Base-by-base conservation (phyloP, 1,140 invertebrate species). In the Brachionus sp. region DNA sequence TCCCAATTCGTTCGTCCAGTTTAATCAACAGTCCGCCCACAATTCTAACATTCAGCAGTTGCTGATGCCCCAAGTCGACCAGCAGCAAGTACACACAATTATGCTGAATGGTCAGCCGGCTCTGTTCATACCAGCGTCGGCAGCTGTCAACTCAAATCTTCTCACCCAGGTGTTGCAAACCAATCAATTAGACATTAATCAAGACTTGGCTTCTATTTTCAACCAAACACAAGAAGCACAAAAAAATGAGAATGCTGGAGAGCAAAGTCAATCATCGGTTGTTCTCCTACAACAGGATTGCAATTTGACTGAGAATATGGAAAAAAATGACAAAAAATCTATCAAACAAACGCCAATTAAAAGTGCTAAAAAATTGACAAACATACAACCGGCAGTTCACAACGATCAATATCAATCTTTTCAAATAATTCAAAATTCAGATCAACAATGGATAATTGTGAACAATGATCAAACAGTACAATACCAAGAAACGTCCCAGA, bases 41-140 rank as follows among this genome's bases (percentile, higher is more conserved):
- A 50, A 12, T 23, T 16, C 37, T 2, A 44, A 46, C 44, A 25
- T 75, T 16, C 39, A 75, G 23, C 70, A 75, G 29, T 46, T 75
- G 2, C 44, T 75, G 3, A 46, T 75, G 37, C 19, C 68, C 37
- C 68, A 73, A 42, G n/a, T 39, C 19, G 39, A 75, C 9, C 70
- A 75, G 44, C 37, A 75, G 12, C 77, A 80, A 66, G 50, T 66
- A 3, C 77, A 80, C 10, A 80, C 77, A 3, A 80, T 80, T 16
- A 80, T 80, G 77, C 37, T 80, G 12, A 80, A 80, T 37, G 77
- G 77, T 3, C 77, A 80, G 29, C 77, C 77, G 37, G 77, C 77
- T 37, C 50, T 80, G 12, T 80, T 80, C n/a, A 80, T 80, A 33
- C 77, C 77, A 5, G 77, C 77, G 1, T 80, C 77, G 12, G 50